These are phyloP conservation scores for Cantharis rufa DNA, from an alignment of 2,888 invertebrate genomes.

Conservation along the genomic window DNA sequence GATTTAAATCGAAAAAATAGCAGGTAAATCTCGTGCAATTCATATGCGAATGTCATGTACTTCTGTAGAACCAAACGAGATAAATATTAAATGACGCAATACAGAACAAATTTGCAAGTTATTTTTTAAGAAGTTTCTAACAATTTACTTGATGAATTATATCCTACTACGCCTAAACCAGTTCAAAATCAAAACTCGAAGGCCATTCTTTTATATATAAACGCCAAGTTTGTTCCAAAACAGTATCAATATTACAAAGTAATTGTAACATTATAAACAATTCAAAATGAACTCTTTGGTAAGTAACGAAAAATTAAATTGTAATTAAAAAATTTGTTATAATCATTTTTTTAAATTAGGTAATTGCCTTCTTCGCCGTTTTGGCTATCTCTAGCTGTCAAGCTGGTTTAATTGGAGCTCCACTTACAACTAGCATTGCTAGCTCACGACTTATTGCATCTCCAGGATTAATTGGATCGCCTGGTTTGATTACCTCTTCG, in stretches of 20 bases:
- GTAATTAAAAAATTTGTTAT: neutral
- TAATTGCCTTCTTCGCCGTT: neutral
- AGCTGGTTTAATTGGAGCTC: neutral
- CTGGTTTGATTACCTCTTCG: neutral
- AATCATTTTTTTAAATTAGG: neutral
- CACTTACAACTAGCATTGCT: neutral
- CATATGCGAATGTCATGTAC: neutral
- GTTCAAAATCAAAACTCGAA: neutral
- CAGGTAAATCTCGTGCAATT: neutral
- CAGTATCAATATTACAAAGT: neutral
- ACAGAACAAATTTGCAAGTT: neutral
- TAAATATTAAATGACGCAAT: neutral
- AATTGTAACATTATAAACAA: neutral
- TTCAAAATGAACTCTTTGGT: neutral
- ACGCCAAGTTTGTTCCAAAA: neutral
- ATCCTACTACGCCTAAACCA: neutral
- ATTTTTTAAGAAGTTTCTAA: neutral
- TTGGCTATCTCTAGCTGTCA: neutral
- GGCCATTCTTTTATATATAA: neutral
- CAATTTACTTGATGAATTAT: neutral
- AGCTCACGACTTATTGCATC: neutral
- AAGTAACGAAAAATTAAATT: neutral
- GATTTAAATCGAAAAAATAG: neutral
- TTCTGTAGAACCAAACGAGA: neutral
- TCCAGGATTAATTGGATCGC: neutral